Conservation (phyloP, 2,888 invertebrate species). For the Monochamus alternatus region DNA sequence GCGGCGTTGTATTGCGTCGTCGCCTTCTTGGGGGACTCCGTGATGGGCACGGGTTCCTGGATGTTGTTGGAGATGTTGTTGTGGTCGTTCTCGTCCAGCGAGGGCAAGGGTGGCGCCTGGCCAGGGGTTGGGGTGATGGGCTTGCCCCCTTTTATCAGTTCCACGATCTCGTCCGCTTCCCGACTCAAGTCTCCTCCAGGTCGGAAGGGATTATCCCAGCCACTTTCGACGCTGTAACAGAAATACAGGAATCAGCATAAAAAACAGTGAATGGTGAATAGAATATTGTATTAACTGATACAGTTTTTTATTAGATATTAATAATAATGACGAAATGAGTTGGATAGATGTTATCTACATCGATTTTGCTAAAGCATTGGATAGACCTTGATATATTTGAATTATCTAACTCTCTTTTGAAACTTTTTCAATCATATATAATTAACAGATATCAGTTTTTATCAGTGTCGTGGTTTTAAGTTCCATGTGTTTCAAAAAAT, state of each 20-base stretch:
- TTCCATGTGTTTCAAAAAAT: too few relatives aligned
- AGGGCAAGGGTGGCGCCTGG: constrained; percentile 73
- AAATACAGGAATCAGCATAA: background rate
- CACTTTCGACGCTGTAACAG: constrained; percentile 89
- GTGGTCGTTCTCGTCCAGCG: constrained; percentile 71
- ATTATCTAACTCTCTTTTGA: too few relatives aligned
- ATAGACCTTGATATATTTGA: too few relatives aligned
- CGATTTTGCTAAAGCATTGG: too few relatives aligned
- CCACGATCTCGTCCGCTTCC: constrained; percentile 97
- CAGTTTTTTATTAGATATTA: too few relatives aligned
- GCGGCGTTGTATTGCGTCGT: constrained; percentile 67
- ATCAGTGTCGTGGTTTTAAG: too few relatives aligned
- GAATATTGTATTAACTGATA: too few relatives aligned
- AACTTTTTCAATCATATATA: too few relatives aligned
- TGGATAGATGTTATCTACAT: too few relatives aligned
- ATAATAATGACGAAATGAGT: too few relatives aligned
- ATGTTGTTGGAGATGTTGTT: constrained; percentile 46
- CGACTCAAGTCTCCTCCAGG: constrained; percentile 95
- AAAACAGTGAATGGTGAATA: too few relatives aligned
- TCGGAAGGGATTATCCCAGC: constrained; percentile 98
- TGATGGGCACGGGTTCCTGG: constrained; percentile 60
- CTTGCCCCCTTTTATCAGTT: constrained; percentile 92
- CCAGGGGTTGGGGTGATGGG: constrained; percentile 85
- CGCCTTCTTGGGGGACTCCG: constrained; percentile 61
- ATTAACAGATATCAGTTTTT: too few relatives aligned